These are phyloP conservation scores for Siniperca undulata DNA, from an alignment of 2,797 vertebrate genomes.

Conservation along the genomic window DNA sequence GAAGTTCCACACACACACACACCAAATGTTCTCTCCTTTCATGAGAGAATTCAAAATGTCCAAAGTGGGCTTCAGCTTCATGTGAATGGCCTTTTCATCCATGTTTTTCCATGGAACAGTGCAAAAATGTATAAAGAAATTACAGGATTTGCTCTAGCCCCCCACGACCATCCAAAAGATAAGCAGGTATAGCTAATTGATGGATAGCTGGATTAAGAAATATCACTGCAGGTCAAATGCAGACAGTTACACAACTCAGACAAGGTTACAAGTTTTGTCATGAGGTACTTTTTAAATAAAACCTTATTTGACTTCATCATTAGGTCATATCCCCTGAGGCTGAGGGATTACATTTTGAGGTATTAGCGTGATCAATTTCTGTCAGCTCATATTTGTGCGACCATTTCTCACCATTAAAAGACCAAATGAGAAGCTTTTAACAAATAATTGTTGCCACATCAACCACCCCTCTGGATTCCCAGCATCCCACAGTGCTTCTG, in stretches of 20 bases:
- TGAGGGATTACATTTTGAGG: conserved; percentile 39
- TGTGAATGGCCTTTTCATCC: background rate
- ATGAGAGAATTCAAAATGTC: background rate
- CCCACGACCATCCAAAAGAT: background rate
- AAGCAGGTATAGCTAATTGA: background rate
- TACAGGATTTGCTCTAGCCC: too few relatives aligned
- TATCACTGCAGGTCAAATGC: background rate
- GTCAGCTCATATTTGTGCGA: conserved; percentile 43
- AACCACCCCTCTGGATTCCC: conserved; percentile 32
- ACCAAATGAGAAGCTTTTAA: conserved; percentile 52
- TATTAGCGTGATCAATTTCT: conserved; percentile 51
- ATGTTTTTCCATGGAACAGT: background rate
- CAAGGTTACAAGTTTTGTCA: conserved; percentile 6
- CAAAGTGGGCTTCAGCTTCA: background rate
- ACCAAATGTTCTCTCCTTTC: background rate
- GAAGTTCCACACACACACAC: background rate
- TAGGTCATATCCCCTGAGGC: conserved; percentile 33
- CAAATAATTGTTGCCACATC: conserved; percentile 54
- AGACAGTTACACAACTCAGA: background rate
- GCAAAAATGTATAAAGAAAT: background rate
- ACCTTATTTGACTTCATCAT: conserved; percentile 26
- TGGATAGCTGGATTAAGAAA: background rate
- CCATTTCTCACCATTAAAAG: conserved; percentile 39
- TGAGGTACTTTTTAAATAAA: conserved; percentile 18
- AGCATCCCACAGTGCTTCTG: conserved; percentile 30